Evolutionary conservation across 1,140 invertebrate species (phyloP).

Genomic region (Dendroctonus ponderosae): DNA sequence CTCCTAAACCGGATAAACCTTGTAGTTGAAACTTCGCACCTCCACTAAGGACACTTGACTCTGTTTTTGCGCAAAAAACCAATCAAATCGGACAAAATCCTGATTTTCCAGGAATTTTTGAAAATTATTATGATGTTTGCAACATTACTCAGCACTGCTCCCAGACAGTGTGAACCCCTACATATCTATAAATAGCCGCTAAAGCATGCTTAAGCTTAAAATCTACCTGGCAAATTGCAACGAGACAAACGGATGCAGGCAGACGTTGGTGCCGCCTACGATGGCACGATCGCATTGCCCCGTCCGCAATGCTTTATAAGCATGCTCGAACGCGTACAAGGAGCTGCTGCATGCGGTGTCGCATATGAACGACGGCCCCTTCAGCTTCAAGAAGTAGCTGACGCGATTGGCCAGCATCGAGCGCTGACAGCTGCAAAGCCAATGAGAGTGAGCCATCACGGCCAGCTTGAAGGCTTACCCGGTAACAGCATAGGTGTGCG

Average conservation of each 20-base stretch:
- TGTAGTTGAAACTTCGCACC: too few species aligned
- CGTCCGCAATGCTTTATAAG: conserved; percentile 70
- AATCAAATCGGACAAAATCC: too few species aligned
- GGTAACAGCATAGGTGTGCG: conserved; percentile 64
- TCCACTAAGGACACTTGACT: too few species aligned
- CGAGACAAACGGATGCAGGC: conserved; percentile 82
- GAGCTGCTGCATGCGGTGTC: conserved; percentile 92
- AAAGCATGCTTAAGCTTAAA: too few species aligned
- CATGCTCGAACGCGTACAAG: conserved; percentile 79
- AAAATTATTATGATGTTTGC: too few species aligned
- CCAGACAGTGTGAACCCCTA: too few species aligned
- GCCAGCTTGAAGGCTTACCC: conserved; percentile 56
- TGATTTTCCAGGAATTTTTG: too few species aligned
- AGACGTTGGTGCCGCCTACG: conserved; percentile 80
- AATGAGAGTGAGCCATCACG: background rate
- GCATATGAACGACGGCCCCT: conserved; percentile 77
- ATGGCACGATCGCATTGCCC: conserved; percentile 84
- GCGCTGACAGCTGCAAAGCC: conserved; percentile 66
- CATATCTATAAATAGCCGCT: too few species aligned
- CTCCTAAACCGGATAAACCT: too few species aligned
- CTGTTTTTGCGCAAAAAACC: too few species aligned
- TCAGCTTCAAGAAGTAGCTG: conserved; percentile 70
- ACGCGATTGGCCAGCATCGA: conserved; percentile 91
- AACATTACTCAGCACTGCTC: too few species aligned
- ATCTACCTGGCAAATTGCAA: conserved; percentile 77